Evolutionary conservation across 2,797 vertebrate genomes (phyloP).

Genomic region (Hypotaenidia philippensis): DNA sequence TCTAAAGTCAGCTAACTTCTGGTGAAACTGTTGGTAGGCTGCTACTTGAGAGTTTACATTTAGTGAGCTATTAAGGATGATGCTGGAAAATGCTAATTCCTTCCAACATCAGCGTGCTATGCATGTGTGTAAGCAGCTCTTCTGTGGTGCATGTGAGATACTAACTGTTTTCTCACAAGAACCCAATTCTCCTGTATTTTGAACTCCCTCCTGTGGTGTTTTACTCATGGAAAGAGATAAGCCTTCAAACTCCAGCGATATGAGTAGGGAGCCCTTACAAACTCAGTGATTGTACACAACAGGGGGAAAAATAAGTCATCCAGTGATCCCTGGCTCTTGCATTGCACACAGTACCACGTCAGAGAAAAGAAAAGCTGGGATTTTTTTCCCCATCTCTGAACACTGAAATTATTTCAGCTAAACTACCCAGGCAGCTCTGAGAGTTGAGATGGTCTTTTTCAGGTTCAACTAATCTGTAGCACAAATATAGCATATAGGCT

Average conservation of each 20-base stretch:
- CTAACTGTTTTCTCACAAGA: background rate
- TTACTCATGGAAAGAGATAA: background rate
- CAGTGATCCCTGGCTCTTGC: background rate
- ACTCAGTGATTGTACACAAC: background rate
- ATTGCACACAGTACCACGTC: background rate
- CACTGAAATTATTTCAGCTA: background rate
- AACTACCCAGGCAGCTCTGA: background rate
- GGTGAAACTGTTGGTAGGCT: background rate
- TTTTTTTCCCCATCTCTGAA: background rate
- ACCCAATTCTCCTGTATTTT: background rate
- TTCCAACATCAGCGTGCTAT: background rate
- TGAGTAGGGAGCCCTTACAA: background rate
- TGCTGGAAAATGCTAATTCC: background rate
- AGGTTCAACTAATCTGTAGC: background rate
- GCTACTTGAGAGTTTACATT: background rate
- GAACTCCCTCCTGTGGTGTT: background rate
- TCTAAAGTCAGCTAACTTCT: background rate
- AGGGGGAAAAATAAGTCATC: too few relatives aligned
- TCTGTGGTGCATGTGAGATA: background rate
- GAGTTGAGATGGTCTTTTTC: background rate
- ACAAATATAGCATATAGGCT: fast-evolving
- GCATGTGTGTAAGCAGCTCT: background rate
- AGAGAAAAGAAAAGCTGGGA: background rate
- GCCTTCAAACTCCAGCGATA: background rate
- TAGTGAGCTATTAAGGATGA: background rate